phyloP scores from a whole-genome alignment of 2,113 vertebrate species.

The Oncorhynchus keta region DNA sequence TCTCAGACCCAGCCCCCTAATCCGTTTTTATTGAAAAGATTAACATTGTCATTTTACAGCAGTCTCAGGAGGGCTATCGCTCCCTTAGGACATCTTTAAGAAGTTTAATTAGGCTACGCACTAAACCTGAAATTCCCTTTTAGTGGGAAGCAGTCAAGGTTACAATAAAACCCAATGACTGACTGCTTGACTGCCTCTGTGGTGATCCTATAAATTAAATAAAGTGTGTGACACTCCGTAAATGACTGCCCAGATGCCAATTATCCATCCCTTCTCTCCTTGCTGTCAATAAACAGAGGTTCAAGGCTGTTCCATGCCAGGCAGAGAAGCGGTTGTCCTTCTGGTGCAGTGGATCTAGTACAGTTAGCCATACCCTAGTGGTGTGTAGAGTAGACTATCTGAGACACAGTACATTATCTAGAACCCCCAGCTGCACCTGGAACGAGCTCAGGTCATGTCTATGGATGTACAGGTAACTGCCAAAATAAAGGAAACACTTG shows the following conservation, averaged over 20 bases:
- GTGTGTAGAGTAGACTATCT: no score
- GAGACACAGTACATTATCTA: no score
- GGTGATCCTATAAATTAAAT: conserved; percentile 13
- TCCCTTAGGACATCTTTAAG: no score
- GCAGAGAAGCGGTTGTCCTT: no score
- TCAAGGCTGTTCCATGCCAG: neutral
- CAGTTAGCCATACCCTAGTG: no score
- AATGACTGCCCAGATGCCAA: conserved; percentile 5
- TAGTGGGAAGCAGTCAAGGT: conserved; percentile 10
- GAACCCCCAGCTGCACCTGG: no score
- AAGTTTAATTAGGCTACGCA: conserved; percentile 42
- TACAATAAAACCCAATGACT: neutral
- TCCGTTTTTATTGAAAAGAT: neutral
- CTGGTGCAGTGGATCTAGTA: no score
- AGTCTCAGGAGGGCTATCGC: conserved; percentile 8
- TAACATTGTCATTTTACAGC: neutral
- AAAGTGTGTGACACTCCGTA: neutral
- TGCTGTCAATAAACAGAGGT: neutral
- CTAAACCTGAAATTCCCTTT: conserved; percentile 33
- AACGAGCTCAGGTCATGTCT: no score
- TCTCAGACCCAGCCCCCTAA: neutral
- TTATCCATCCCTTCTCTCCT: neutral
- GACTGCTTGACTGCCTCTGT: conserved; percentile 1
- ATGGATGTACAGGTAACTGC: no score
- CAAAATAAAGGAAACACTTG: no score